A percentile compares a stretch with the other conserved stretches of the same genome.
phyloP scores from a whole-genome alignment of 2,888 invertebrate species.

The Andrena fulva region DNA sequence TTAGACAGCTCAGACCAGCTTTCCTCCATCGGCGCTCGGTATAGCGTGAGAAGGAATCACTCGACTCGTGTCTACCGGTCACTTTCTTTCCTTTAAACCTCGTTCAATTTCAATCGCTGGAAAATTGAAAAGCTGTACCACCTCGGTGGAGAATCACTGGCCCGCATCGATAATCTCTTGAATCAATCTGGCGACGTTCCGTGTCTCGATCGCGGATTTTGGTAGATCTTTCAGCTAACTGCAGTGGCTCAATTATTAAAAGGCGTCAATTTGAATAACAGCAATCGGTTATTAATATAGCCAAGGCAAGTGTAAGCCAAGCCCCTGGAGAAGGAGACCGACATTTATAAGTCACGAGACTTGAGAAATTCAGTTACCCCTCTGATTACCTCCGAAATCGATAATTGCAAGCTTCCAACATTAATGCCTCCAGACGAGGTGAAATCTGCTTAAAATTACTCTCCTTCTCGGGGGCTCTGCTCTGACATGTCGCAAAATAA shows the following conservation, averaged over 20 bases:
- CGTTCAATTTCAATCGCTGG: neutral
- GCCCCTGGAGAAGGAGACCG: neutral
- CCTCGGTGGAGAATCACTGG: neutral
- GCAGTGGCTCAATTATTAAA: conserved; percentile 1
- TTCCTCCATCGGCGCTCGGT: neutral
- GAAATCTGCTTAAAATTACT: neutral
- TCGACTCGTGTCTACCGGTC: neutral
- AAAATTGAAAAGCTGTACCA: neutral
- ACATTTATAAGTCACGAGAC: neutral
- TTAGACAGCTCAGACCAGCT: conserved; percentile 5
- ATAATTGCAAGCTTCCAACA: neutral
- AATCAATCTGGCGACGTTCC: neutral
- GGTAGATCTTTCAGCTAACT: neutral
- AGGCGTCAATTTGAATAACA: neutral
- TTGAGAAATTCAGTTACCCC: neutral
- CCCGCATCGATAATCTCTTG: neutral
- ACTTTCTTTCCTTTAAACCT: neutral
- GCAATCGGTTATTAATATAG: neutral
- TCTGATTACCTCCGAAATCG: neutral
- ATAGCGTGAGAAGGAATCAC: neutral
- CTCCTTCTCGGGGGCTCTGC: neutral
- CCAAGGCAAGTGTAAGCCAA: neutral
- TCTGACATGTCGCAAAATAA: neutral
- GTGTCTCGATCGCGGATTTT: neutral
- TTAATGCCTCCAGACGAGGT: neutral